Evolutionary conservation across 2,888 invertebrate species (phyloP).

Genomic region (Acanthosepion lycidas): DNA sequence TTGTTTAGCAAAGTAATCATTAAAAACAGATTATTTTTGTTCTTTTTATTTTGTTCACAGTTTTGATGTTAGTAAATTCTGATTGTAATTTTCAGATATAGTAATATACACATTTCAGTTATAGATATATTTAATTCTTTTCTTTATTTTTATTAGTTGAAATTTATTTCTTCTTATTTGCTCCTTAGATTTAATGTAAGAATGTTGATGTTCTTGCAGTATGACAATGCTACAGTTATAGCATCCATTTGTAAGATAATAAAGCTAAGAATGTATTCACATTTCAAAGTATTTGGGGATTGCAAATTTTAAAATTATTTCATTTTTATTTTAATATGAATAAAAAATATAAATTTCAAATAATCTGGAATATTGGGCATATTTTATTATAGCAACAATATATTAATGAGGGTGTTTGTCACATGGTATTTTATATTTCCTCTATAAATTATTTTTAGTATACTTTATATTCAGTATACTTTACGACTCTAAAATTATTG

Average conservation of each 20-base stretch:
- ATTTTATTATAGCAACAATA: not conserved
- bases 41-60: not conserved
- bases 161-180: not conserved
- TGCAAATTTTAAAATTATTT: not conserved
- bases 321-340: not conserved
- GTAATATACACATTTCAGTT: not conserved
- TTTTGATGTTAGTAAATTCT: not conserved
- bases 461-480: not conserved
- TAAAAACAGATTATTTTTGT: not conserved
- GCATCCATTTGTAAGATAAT: not conserved
- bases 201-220: not conserved
- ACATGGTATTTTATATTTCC: not conserved
- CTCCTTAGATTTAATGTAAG: not conserved
- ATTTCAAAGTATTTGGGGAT: not conserved
- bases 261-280: too few relatives aligned
- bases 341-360: not conserved
- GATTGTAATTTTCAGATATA: not conserved
- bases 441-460: too few relatives aligned
- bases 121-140: not conserved
- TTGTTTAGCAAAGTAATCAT: not conserved
- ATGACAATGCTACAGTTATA: not conserved
- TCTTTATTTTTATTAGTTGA: not conserved
- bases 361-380: not conserved
- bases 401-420: not conserved
- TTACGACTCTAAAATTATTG: not conserved